These are phyloP conservation scores for Palythoa grandiflora DNA, from an alignment of 92 coral and sea anemone species.

Conservation along the genomic window DNA sequence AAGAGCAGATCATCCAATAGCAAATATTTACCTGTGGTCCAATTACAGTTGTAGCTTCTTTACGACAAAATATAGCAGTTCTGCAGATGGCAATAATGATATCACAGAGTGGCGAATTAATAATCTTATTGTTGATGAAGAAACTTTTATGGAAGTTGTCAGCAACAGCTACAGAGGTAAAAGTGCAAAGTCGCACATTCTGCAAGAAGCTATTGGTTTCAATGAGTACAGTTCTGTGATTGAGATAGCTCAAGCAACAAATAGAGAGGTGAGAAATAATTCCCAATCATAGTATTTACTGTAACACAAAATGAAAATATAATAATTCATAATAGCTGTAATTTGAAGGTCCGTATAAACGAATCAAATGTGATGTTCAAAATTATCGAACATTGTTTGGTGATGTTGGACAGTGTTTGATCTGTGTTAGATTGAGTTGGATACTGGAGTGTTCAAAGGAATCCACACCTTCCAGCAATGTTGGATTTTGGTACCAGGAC, in stretches of 20 bases:
- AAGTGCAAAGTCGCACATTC: conserved; percentile 54
- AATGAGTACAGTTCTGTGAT: conserved; percentile 71
- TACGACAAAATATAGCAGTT: not conserved
- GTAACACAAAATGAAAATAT: too few relatives aligned
- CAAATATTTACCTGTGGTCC: conserved; percentile 36
- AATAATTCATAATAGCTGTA: too few relatives aligned
- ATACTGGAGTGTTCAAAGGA: too few relatives aligned
- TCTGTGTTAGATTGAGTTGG: too few relatives aligned
- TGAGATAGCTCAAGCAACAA: conserved; percentile 51
- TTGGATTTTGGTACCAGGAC: too few relatives aligned
- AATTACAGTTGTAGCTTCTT: not conserved
- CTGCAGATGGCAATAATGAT: conserved; percentile 17
- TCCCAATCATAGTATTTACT: not conserved
- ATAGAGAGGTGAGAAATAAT: conserved; percentile 56
- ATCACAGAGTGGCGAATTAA: conserved; percentile 57
- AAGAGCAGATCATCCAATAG: conserved; percentile 12
- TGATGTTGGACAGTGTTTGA: too few relatives aligned
- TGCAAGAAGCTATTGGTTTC: conserved; percentile 47
- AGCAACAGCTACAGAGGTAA: conserved; percentile 41
- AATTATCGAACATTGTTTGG: too few relatives aligned
- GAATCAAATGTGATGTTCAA: too few relatives aligned
- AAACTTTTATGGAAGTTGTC: conserved; percentile 55
- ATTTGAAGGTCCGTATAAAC: too few relatives aligned
- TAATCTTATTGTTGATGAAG: conserved; percentile 42
- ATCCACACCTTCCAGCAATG: too few relatives aligned